Conservation (phyloP, 2,113 vertebrate species). For the Anser cygnoides region DNA sequence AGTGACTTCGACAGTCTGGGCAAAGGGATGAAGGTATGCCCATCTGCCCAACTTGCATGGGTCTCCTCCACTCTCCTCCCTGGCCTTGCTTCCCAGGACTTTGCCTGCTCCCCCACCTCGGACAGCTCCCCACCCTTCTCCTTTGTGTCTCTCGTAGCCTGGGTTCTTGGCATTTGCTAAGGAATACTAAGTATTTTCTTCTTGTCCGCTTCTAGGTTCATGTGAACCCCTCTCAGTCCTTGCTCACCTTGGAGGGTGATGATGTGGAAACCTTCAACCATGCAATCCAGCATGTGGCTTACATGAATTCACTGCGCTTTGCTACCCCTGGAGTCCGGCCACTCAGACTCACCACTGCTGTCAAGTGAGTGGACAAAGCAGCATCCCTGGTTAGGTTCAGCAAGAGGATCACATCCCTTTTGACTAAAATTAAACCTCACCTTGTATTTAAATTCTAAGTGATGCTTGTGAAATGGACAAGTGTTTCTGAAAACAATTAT, state of each 20-base stretch:
- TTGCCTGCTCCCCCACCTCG: constrained; percentile 37
- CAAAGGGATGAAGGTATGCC: constrained; percentile 97
- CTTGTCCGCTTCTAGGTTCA: constrained; percentile 83
- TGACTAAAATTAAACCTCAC: background rate
- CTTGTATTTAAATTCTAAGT: background rate
- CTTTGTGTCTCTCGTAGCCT: background rate
- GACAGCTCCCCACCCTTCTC: constrained; percentile 17
- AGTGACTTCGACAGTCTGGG: constrained; percentile 97
- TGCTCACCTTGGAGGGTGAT: constrained; percentile 94
- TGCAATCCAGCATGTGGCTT: constrained; percentile 96
- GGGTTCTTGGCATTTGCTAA: background rate
- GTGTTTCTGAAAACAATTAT: background rate
- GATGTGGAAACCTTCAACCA: constrained; percentile 97
- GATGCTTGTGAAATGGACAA: background rate
- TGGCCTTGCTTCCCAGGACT: constrained; percentile 31
- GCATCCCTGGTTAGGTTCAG: background rate
- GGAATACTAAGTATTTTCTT: background rate
- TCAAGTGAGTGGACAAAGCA: constrained; percentile 76
- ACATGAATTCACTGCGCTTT: constrained; percentile 95
- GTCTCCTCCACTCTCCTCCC: constrained; percentile 29
- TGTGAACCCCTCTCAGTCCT: constrained; percentile 96
- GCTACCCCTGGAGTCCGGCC: constrained; percentile 96
- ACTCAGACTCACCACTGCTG: constrained; percentile 87
- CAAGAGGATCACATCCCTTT: background rate
- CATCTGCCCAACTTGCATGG: constrained; percentile 65